Base-by-base conservation (phyloP, 2,888 invertebrate genomes). In the Liposcelis brunnea region DNA sequence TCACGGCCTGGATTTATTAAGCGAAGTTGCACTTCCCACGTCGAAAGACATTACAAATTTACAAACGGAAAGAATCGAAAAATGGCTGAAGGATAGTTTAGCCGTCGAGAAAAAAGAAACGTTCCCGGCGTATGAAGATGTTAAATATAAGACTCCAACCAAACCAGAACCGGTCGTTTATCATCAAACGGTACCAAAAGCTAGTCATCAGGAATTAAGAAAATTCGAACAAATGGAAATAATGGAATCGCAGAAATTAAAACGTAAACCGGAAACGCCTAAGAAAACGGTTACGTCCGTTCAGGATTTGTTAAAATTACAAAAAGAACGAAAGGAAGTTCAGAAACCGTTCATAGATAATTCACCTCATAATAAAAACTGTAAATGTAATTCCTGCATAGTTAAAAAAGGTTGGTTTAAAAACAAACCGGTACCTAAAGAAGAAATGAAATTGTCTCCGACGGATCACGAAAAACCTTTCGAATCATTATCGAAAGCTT, bases 21-120 rank as follows among this genome's bases (percentile, higher is more conserved):
- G 53, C 46, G 61, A 62, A 53, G 62, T 61, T 42, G 55, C 64
- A 1, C 61, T 61, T 14, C 58, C 64, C 42, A 56, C 63, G 14
- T 66, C 69, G 18, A 70, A 75, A 56, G 74, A 71, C 14, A 72
- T 75, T 55, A 74, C 77, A 0, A 77, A 77, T 54, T 75, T 77
- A 76, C 75, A 77, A 0, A 74, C 71, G 32, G 77, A 76, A 54
- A 74, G 75, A 58, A 77, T 77, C 36, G 75, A 77, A 51, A 75
- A 76, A 53, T 77, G 77, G 77, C 52, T 72, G 5, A 67, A 67
- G 47, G 72, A 72, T 51, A 70, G 70, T 51, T 69, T 68, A 2
- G 61, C 67, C 8, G 69, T 69, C 10, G 35, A 35, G 14, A 14
- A 16, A 16, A 35, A 16, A 10, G 15, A 14, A 15, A 16, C 35